phyloP scores from a whole-genome alignment of 2,113 vertebrate species.

The Leuciscus idus region DNA sequence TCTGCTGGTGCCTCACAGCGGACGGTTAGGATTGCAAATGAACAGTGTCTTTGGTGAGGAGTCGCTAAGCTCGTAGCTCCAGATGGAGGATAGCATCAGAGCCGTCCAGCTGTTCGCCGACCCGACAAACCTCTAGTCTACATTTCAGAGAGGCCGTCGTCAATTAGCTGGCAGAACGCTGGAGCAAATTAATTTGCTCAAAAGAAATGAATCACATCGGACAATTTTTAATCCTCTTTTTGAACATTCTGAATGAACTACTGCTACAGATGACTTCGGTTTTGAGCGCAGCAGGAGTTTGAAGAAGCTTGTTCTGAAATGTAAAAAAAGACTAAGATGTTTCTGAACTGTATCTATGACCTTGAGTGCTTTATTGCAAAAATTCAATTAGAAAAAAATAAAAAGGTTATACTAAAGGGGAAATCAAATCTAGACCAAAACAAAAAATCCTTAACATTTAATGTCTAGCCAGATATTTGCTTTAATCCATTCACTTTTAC shows the following conservation, averaged over 20 bases:
- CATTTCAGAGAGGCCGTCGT: slow-evolving; percentile 30
- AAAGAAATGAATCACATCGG: slow-evolving; percentile 18
- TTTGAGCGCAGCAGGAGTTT: slow-evolving; percentile 22
- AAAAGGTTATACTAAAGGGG: neutral
- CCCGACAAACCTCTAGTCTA: neutral
- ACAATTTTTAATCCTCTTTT: slow-evolving; percentile 38
- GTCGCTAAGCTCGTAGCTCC: slow-evolving; percentile 25
- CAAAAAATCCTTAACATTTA: neutral
- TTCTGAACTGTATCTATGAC: neutral
- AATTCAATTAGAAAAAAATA: neutral
- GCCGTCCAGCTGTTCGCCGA: slow-evolving; percentile 42
- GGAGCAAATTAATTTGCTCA: slow-evolving; percentile 49
- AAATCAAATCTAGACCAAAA: neutral
- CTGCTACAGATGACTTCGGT: neutral
- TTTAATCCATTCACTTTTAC: neutral
- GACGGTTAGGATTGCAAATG: slow-evolving; percentile 57
- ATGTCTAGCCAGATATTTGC: neutral
- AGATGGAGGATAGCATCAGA: slow-evolving; percentile 43
- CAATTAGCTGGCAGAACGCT: slow-evolving; percentile 36
- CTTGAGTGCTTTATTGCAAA: neutral
- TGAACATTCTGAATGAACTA: slow-evolving; percentile 16
- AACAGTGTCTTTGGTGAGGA: slow-evolving; percentile 4
- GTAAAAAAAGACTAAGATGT: slow-evolving; percentile 5
- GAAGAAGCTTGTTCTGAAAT: slow-evolving; percentile 11
- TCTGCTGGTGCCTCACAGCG: slow-evolving; percentile 38